A percentile compares a stretch with the other conserved stretches of the same genome.
Conservation (phyloP, 2,888 invertebrate genomes). For the Crossocerus cetratus region DNA sequence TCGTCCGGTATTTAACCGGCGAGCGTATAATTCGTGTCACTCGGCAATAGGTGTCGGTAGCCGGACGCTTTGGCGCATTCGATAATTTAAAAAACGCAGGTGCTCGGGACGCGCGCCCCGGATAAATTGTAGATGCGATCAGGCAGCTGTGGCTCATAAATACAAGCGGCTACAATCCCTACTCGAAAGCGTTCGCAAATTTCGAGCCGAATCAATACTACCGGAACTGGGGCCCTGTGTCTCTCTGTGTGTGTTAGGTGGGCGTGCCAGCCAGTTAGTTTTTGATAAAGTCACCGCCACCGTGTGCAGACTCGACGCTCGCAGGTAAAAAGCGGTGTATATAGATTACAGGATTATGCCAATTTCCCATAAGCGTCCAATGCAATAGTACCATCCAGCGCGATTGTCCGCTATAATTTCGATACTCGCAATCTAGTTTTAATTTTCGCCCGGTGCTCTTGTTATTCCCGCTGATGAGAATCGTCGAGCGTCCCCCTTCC, state of each 20-base stretch:
- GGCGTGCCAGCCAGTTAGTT: too few species aligned
- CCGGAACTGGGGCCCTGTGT: neutral
- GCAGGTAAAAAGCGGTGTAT: neutral
- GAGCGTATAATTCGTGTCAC: slow-evolving; percentile 28
- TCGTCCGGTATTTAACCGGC: neutral
- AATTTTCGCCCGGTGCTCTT: too few species aligned
- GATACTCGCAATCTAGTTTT: too few species aligned
- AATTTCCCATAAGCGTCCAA: too few species aligned
- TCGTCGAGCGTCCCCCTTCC: too few species aligned
- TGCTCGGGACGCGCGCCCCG: slow-evolving; percentile 35
- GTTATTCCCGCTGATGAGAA: too few species aligned
- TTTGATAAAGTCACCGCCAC: too few species aligned
- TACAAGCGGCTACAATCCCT: slow-evolving; percentile 45
- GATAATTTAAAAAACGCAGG: slow-evolving; percentile 48
- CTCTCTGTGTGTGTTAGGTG: too few species aligned
- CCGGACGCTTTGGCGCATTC: slow-evolving; percentile 15
- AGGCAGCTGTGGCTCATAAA: slow-evolving; percentile 51
- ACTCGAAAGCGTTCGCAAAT: slow-evolving; percentile 28
- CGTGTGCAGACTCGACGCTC: neutral
- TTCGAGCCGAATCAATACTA: slow-evolving; percentile 33
- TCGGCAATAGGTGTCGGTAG: slow-evolving; percentile 20
- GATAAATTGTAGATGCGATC: slow-evolving; percentile 47
- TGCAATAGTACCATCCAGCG: too few species aligned
- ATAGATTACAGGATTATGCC: neutral
- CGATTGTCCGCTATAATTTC: too few species aligned